Base-by-base conservation (phyloP, 2,113 vertebrate species). In the Syngnathoides biaculeatus region DNA sequence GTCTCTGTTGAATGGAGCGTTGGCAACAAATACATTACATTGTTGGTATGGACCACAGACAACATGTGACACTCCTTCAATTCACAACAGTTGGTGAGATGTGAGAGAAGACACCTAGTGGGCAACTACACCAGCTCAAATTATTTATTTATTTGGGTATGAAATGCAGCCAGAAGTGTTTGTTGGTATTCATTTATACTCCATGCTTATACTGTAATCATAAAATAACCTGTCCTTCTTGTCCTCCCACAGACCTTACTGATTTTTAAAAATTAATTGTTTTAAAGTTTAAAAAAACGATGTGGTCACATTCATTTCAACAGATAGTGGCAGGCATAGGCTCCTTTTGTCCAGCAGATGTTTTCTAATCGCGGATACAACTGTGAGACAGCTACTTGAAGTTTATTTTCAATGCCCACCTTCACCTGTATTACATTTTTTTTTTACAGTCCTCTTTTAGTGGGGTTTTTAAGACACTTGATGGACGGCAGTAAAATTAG, bases 31-130 rank as follows among this genome's bases (percentile, higher is more conserved):
- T 20, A 59, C 30, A 59, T 22, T 20, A 59, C 30, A 59, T 22
- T n/a, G 38, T 61, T 61, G 39, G n/a, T 61, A 24, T 61, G 56
- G 27, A 68, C 19, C 38, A 61, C 1, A 45, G 27, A 64, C 22
- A 38, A 48, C 72, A 77, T 58, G 62, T 74, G 67, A 75, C 17
- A 58, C 57, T 79, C 39, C 68, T 50, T n/a, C 20, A 17, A n/a
- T 56, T 52, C 26, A 20, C 42, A 75, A 27, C 39, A 67, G 64
- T 26, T 1, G 43, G 52, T 53, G 24, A 63, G 26, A 2, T 30
- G 11, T 65, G 64, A 57, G 47, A 74, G 48, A 74, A 69, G 88
- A 85, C 85, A 88, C 80, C 88, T 88, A 86, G 87, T 83, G 87
- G 87, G 47, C 78, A 80, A 70, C 0, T 3, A 38, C 42, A 64